Base-by-base conservation (phyloP, 2,797 vertebrate species). In the Onychomys arenicola region DNA sequence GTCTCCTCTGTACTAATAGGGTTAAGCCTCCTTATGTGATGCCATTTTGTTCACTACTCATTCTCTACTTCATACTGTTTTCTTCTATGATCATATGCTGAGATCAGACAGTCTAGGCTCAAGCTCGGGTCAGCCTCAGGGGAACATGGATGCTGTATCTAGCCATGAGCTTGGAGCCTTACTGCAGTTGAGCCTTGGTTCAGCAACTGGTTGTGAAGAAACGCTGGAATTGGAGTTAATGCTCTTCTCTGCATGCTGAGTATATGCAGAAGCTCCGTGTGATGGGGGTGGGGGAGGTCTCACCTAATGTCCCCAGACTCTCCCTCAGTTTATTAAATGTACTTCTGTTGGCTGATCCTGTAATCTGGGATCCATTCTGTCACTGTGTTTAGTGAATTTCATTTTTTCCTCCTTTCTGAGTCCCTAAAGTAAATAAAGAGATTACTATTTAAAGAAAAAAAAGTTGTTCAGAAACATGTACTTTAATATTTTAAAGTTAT, bases 401-500 rank as follows among this genome's bases (percentile, higher is more conserved):
- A 46, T 12, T 27, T 32, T 46, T 43, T 85, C 29, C 65, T 5
- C 29, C 10, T 81, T 73, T 93, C 7, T 40, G 34, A 49, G 27
- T 77, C 0, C 17, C 23, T 94, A 5, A 46, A 40, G 13, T 84
- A 85, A 95, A 76, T 57, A 55, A 55, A 29, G 25, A 61, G 57
- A 67, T 84, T 13, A 69, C 17, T 61, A 0, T 9, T 67, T 57
- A 76, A 73, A 71, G 69, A 9, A 19, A 71, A 92, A 90, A 88
- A 32, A 7, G 0, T 11, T 80, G 80, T 96, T 23, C 10, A 59
- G 76, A 85, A 86, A 78, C 4, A 19, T 63, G 23, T 57, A 87
- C 23, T 52, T 27, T 75, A 49, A 82, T 73, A 73, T 90, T 49
- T 95, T 94, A 91, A 94, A 43, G 19, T 83, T 90, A 65, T 7